Evolutionary conservation across 2,797 vertebrate species (phyloP).

Genomic region (Amphiprion clarkii): DNA sequence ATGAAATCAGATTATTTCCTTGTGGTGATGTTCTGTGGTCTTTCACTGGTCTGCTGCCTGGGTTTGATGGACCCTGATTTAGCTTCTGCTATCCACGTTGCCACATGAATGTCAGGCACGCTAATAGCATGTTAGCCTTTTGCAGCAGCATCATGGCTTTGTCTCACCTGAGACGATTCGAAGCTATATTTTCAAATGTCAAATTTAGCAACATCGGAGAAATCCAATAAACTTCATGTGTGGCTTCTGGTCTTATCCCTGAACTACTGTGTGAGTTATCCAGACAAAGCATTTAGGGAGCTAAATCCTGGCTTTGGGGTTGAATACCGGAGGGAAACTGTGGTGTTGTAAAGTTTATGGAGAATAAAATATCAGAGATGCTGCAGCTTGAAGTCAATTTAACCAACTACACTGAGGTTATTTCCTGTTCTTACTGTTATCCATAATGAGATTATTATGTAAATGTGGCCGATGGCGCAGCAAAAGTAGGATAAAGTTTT

Average conservation of each 20-base stretch:
- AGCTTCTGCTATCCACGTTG: neutral
- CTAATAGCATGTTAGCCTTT: neutral
- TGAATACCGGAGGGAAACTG: neutral
- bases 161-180: neutral
- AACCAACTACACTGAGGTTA: too few relatives aligned
- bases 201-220: too few relatives aligned
- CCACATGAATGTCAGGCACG: neutral
- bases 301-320: neutral
- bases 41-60: neutral
- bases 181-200: neutral
- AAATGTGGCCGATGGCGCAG: neutral
- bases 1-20: neutral
- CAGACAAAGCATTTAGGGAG: neutral
- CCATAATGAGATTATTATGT: neutral
- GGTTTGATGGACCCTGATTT: neutral
- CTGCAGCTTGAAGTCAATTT: neutral
- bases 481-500: neutral
- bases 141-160: neutral
- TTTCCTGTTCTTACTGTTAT: neutral
- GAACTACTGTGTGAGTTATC: neutral
- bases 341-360: neutral
- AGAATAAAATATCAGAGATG: neutral
- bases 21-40: neutral
- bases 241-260: neutral
- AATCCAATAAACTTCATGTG: neutral